phyloP scores from a whole-genome alignment of 2,113 vertebrate species.

The Bujurquina vittata region DNA sequence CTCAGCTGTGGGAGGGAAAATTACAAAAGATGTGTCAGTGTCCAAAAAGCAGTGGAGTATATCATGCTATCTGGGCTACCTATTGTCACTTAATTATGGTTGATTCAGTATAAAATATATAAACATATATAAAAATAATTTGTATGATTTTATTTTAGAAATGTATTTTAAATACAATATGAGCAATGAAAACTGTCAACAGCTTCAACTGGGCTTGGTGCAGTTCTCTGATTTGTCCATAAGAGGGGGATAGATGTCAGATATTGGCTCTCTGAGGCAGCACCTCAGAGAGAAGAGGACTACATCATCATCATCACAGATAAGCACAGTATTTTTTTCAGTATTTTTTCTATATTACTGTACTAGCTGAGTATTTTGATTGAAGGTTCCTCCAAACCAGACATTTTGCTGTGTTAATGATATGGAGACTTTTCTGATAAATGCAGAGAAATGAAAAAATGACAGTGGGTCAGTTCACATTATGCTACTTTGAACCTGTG shows the following conservation, averaged over 20 bases:
- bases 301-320: neutral
- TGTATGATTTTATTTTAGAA: neutral
- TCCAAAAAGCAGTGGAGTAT: neutral
- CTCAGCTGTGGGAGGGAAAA: no score
- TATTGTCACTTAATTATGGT: no score
- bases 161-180: neutral
- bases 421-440: neutral
- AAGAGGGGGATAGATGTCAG: slow-evolving; percentile 48
- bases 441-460: neutral
- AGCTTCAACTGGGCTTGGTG: neutral
- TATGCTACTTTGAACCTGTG: neutral
- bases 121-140: rapidly evolving
- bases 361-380: neutral
- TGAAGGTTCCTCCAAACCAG: neutral
- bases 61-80: no score
- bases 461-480: neutral
- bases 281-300: neutral
- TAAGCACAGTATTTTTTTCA: neutral
- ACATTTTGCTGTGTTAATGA: neutral
- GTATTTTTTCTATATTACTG: neutral
- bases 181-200: neutral
- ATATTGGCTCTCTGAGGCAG: neutral
- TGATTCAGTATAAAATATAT: neutral
- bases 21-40: neutral
- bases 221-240: slow-evolving; percentile 37